Evolutionary conservation across 2,113 vertebrate species (phyloP), one percentile per base, ranked within the genome.

Genomic region (Polypterus senegalus): DNA sequence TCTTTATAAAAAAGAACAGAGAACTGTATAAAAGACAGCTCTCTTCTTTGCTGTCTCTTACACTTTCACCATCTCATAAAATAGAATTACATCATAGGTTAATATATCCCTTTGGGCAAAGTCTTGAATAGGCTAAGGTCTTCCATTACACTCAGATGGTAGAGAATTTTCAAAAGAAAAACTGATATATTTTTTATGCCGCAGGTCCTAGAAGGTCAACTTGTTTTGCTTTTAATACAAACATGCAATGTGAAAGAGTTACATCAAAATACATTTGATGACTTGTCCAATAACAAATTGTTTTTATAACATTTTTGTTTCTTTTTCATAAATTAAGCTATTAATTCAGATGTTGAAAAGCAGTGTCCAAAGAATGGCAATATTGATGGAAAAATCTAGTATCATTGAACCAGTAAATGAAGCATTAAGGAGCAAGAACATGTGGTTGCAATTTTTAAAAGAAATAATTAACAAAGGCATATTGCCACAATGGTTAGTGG

Each of bases 11-110:
- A 56, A 47, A 56, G 52, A 61, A 63, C 8, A 11, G 53, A 48
- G 1, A 45, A 10, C 46, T n/a, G 10, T 8, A 9, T 54, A n/a
- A 44, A 46, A 53, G 45, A 54, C 11, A 46, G 56, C 48, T n/a
- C 53, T 6, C 48, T 51, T 47, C 43, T 52, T 59, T 46, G 45
- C 49, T 64, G 48, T 63, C 52, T 51, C 61, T 62, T 62, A 62
- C 47, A 44, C 4, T 53, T 53, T 57, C n/a, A 48, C 43, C 61
- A 56, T 45, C 54, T 57, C 48, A 7, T 59, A 3, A 47, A 47
- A 60, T 60, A 7, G 46, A 65, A 65, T 60, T 59, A 65, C 56
- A 64, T 57, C 60, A 57, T 10, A 46, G 43, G 48, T 58, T 66
- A 51, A 57, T 61, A 61, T 46, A 53, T 49, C 57, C 54, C 54